These are phyloP conservation scores for Peromyscus polionotus DNA, from an alignment of 2,113 vertebrate species.

Conservation along the genomic window DNA sequence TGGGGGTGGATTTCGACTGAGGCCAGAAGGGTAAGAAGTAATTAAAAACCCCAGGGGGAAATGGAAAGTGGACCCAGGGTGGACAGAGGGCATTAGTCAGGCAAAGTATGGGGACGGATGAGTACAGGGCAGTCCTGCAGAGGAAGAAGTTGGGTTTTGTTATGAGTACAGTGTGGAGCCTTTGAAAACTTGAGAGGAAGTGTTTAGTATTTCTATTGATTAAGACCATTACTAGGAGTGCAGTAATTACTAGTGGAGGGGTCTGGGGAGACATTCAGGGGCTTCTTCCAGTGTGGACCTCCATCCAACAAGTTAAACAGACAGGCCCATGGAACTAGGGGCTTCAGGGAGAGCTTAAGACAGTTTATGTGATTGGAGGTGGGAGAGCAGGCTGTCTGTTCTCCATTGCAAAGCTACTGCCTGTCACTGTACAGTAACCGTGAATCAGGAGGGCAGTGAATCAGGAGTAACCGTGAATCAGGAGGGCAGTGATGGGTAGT, in stretches of 20 bases:
- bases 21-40: constrained; percentile 11
- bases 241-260: background rate
- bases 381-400: background rate
- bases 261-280: background rate
- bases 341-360: background rate
- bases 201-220: background rate
- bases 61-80: background rate
- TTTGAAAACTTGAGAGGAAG: background rate
- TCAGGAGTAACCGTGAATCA: background rate
- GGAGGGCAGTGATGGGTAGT: background rate
- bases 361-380: background rate
- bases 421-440: background rate
- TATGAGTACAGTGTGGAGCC: background rate
- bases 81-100: background rate
- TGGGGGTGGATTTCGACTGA: constrained; percentile 17
- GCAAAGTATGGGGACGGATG: background rate
- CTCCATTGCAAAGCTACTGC: background rate
- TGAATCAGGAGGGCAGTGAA: background rate
- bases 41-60: background rate
- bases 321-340: background rate
- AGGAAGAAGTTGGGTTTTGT: constrained; percentile 56
- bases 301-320: background rate
- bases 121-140: background rate
- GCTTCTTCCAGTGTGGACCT: background rate
- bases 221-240: background rate